Conservation (phyloP, 92 coral and sea anemone genomes). For the Anthopleura xanthogrammica region DNA sequence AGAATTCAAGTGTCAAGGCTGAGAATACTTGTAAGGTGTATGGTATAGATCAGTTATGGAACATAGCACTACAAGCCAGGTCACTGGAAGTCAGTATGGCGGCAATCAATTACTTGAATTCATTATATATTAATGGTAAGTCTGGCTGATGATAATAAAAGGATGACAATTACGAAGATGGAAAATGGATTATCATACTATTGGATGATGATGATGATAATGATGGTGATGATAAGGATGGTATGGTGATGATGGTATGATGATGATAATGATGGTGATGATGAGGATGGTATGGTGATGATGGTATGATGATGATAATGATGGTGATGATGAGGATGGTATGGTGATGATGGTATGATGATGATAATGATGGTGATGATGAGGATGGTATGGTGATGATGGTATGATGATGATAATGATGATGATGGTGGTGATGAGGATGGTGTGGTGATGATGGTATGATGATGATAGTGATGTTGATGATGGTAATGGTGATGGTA, state of each 20-base stretch:
- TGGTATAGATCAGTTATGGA: constrained; percentile 96
- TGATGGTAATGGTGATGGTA: neutral
- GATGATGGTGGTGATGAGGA: too few species aligned
- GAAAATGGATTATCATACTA: neutral
- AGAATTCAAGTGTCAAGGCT: constrained; percentile 57
- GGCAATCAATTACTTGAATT: constrained; percentile 88
- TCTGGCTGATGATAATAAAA: neutral
- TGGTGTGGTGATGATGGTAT: too few species aligned
- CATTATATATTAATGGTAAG: constrained; percentile 95
- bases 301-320: too few species aligned
- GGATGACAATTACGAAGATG: neutral
- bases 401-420: too few species aligned
- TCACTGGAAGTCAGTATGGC: constrained; percentile 92
- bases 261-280: too few species aligned
- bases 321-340: too few species aligned
- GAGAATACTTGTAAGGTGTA: constrained; percentile 56
- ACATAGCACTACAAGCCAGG: constrained; percentile 81
- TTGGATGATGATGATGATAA: neutral
- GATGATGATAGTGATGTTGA: too few species aligned
- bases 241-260: neutral
- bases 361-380: too few species aligned
- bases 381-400: too few species aligned
- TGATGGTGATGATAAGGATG: neutral
- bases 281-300: too few species aligned
- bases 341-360: too few species aligned